Conservation (phyloP, 1,140 invertebrate genomes). For the Lucilia cuprina region DNA sequence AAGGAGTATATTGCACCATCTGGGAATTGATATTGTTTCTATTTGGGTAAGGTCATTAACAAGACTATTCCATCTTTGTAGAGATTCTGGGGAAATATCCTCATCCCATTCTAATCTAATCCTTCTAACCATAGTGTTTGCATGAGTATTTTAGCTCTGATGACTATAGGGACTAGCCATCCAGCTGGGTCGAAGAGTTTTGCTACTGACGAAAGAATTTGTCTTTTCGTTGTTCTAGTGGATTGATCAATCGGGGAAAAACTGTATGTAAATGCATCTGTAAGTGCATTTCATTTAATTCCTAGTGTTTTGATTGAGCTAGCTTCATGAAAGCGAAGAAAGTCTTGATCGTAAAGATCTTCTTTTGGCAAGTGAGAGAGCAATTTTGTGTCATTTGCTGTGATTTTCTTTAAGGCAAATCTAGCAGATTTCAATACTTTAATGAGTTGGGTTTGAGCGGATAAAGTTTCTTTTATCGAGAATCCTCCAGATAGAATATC, state of each 20-base stretch:
- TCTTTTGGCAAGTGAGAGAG: conserved; percentile 16
- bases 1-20: conserved; percentile 1
- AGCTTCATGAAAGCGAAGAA: background rate
- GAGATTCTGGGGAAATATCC: background rate
- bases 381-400: background rate
- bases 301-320: conserved; percentile 29
- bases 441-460: background rate
- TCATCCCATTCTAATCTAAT: background rate
- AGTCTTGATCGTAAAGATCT: background rate
- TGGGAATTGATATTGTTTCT: background rate
- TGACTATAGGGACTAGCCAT: background rate
- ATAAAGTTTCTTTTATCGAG: background rate
- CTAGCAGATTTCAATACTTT: conserved; percentile 5
- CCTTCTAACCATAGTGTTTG: conserved; percentile 16
- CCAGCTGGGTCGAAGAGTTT: background rate
- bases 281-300: conserved; percentile 26
- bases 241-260: background rate
- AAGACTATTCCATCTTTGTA: background rate
- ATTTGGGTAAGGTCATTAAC: background rate
- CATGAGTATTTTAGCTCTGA: conserved; percentile 23
- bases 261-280: conserved; percentile 10
- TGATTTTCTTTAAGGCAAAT: conserved; percentile 13
- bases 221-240: background rate
- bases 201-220: background rate
- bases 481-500: conserved; percentile 1